Evolutionary conservation across 1,140 invertebrate genomes (phyloP).

Genomic region (Prorops nasuta): DNA sequence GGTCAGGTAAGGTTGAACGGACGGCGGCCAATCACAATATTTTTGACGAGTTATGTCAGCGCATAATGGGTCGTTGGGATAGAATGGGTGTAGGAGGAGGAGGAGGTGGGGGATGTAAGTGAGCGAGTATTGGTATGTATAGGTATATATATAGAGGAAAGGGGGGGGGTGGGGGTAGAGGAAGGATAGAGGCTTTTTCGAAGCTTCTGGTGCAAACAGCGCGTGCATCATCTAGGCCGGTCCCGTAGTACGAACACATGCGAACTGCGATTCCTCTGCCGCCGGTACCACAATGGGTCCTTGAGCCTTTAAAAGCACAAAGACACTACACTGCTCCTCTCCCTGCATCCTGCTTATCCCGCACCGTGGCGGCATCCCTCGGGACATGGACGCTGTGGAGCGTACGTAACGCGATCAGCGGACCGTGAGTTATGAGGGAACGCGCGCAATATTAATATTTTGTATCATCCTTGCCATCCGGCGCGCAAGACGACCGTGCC

Average conservation of each 20-base stretch:
- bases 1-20: conserved; percentile 45
- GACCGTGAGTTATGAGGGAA: conserved; percentile 56
- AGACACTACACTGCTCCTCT: conserved; percentile 35
- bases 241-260: too few species aligned
- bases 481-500: conserved; percentile 15
- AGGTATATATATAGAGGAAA: conserved; percentile 2
- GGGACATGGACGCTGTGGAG: conserved; percentile 46
- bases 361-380: conserved; percentile 35
- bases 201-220: conserved; percentile 7
- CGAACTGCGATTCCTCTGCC: too few species aligned
- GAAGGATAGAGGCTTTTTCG: conserved; percentile 18
- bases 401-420: conserved; percentile 54
- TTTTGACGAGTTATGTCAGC: conserved; percentile 56
- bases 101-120: not conserved
- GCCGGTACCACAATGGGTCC: conserved; percentile 30
- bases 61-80: conserved; percentile 42
- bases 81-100: conserved; percentile 2
- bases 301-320: conserved; percentile 45
- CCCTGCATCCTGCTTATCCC: conserved; percentile 48
- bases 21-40: conserved; percentile 57
- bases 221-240: too few species aligned
- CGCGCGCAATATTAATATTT: conserved; percentile 57
- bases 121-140: not conserved
- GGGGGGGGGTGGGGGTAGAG: not conserved
- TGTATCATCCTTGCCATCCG: conserved; percentile 53